Evolutionary conservation across 2,797 vertebrate species (phyloP).

Genomic region (Echeneis naucrates): DNA sequence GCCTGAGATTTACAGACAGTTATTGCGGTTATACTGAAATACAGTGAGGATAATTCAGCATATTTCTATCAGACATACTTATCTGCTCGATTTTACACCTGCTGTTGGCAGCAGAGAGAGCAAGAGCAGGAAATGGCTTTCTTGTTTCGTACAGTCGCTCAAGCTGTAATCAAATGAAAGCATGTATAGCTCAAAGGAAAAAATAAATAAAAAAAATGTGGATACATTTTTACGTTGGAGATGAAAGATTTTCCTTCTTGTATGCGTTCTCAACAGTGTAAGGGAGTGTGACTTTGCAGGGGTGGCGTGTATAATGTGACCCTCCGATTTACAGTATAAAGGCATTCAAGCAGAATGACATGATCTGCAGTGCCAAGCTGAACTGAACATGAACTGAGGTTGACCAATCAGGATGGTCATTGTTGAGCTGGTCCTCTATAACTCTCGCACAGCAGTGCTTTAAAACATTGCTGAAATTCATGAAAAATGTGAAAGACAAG

Average conservation of each 20-base stretch:
- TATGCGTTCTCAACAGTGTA: constrained; percentile 10
- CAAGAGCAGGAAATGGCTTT: background rate
- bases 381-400: constrained; percentile 46
- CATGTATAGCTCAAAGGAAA: constrained; percentile 2
- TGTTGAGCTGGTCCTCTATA: constrained; percentile 40
- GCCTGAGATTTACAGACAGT: constrained; percentile 43
- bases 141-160: constrained; percentile 26
- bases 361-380: constrained; percentile 33
- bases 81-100: constrained; percentile 29
- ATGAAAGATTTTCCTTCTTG: constrained; percentile 19
- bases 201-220: background rate
- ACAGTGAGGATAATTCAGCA: constrained; percentile 14
- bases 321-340: constrained; percentile 38
- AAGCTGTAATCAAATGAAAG: constrained; percentile 44
- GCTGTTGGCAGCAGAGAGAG: constrained; percentile 19
- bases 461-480: constrained; percentile 13
- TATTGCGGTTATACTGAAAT: constrained; percentile 29
- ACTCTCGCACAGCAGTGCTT: constrained; percentile 18
- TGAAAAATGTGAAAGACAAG: constrained; percentile 13
- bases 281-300: constrained; percentile 23
- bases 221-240: background rate
- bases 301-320: constrained; percentile 35
- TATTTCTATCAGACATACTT: constrained; percentile 33
- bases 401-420: constrained; percentile 37
- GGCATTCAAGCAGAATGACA: constrained; percentile 41